These are phyloP conservation scores for Anguilla pacifica DNA, from an alignment of 2,797 vertebrate genomes.

Conservation along the genomic window DNA sequence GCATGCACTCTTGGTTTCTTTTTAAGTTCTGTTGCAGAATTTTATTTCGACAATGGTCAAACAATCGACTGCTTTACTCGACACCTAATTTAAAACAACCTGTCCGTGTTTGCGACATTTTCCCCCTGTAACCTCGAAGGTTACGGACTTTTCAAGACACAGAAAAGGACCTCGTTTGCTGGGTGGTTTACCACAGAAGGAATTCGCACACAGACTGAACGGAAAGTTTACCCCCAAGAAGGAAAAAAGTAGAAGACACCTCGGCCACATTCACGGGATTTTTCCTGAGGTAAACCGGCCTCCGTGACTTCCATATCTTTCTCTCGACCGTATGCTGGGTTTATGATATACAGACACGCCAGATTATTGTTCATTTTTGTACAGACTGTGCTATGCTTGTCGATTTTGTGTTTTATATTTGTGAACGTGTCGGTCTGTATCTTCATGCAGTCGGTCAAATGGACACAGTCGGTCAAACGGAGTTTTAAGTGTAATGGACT, in stretches of 20 bases:
- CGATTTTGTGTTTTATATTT: neutral
- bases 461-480: neutral
- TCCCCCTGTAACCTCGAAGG: neutral
- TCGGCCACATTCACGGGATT: slow-evolving; percentile 59
- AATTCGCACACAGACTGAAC: slow-evolving; percentile 53
- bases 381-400: neutral
- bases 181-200: slow-evolving; percentile 49
- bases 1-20: neutral
- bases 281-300: slow-evolving; percentile 67
- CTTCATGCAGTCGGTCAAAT: neutral
- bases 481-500: slow-evolving; percentile 48
- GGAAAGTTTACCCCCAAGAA: slow-evolving; percentile 68
- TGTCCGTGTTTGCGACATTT: slow-evolving; percentile 10
- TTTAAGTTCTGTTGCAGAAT: slow-evolving; percentile 14
- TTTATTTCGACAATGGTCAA: slow-evolving; percentile 65
- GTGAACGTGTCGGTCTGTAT: neutral
- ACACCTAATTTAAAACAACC: slow-evolving; percentile 10
- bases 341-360: slow-evolving; percentile 27
- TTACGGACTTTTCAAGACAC: slow-evolving; percentile 9
- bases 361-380: slow-evolving; percentile 29
- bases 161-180: neutral
- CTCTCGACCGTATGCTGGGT: neutral
- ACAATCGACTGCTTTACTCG: slow-evolving; percentile 58
- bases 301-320: slow-evolving; percentile 42
- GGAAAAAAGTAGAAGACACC: slow-evolving; percentile 54